A percentile compares a stretch with the other conserved stretches of the same genome.
Evolutionary conservation across 2,888 invertebrate genomes (phyloP).

Genomic region (Trypoxylon attenuatum): DNA sequence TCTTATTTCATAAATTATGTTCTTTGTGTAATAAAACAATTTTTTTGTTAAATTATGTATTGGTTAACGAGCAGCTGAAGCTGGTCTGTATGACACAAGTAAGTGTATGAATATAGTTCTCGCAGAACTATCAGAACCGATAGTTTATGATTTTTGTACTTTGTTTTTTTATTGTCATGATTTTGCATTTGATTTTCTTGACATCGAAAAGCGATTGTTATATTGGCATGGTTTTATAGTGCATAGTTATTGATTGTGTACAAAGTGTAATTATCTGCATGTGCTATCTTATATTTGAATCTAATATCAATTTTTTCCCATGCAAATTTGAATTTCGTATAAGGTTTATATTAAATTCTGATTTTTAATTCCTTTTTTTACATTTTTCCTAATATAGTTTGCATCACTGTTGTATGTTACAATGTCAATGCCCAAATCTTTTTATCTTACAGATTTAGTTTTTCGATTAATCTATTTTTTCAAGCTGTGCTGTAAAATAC

Average conservation of each 20-base stretch:
- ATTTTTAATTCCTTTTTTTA: neutral
- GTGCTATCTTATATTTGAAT: neutral
- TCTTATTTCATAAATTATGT: slow-evolving; percentile 30
- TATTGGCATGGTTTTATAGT: slow-evolving; percentile 21
- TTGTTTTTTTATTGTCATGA: slow-evolving; percentile 15
- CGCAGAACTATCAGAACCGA: slow-evolving; percentile 52
- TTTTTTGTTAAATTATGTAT: slow-evolving; percentile 70
- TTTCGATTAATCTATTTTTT: no score
- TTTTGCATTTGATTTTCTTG: slow-evolving; percentile 19
- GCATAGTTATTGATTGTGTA: no score
- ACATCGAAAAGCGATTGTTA: slow-evolving; percentile 1
- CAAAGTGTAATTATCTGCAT: neutral
- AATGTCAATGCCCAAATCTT: no score
- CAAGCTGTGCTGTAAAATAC: no score
- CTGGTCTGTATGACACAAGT: slow-evolving; percentile 71
- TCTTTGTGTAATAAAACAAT: slow-evolving; percentile 51
- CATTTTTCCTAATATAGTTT: neutral
- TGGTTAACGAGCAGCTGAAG: slow-evolving; percentile 72
- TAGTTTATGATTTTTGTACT: slow-evolving; percentile 25
- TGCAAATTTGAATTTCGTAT: neutral
- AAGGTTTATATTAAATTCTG: neutral
- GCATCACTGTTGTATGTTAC: neutral
- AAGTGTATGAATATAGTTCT: slow-evolving; percentile 68
- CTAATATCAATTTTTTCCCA: no score
- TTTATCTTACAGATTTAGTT: no score